Evolutionary conservation across 2,888 invertebrate genomes (phyloP), one percentile per base, ranked within the genome.

Genomic region (Taphrorychus bicolor): DNA sequence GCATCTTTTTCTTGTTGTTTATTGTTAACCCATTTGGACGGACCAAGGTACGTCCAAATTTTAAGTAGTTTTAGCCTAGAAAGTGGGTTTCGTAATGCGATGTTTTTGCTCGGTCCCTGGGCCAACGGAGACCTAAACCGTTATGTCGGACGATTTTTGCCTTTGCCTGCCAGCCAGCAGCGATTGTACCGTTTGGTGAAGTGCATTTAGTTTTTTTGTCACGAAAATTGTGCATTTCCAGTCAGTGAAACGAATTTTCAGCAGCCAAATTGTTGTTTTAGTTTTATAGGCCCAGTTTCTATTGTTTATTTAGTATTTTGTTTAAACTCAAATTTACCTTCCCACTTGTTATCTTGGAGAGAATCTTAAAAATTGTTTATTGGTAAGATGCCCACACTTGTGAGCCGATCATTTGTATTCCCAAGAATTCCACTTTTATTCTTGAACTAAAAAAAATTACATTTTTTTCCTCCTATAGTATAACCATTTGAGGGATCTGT

Each of bases 11-110:
- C 77, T 81, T 80, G 79, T 82, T 80, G 75, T 79, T 81, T 79
- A 76, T 76, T 77, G 77, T 80, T 84, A 85, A 88, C 87, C 87
- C 87, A 88, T 87, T 87, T 87, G 89, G 88, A 90, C 90, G 90
- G 88, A 91, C 91, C 90, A 89, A 90, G 89, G 91, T 91, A 87
- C 82, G 84, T 78, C 75, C 48, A 49, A 71, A 81, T 79, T 82
- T 80, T 75, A 60, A 32, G 40, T 24, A 59, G 63, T 62, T 71
- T 65, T 64, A 52, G 53, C 49, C 65, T 59, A 3, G 22, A 71
- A 73, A 70, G 65, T 71, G 64, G 66, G 74, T 77, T 80, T 79
- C 78, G 76, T 77, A 79, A 79, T 78, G 68, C 70, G 74, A 78
- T 80, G 80, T 80, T 81, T 80, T 80, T 74, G 66, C 79, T 61